Evolutionary conservation across 2,888 invertebrate species (phyloP).

Genomic region (Ophioninae sp.): DNA sequence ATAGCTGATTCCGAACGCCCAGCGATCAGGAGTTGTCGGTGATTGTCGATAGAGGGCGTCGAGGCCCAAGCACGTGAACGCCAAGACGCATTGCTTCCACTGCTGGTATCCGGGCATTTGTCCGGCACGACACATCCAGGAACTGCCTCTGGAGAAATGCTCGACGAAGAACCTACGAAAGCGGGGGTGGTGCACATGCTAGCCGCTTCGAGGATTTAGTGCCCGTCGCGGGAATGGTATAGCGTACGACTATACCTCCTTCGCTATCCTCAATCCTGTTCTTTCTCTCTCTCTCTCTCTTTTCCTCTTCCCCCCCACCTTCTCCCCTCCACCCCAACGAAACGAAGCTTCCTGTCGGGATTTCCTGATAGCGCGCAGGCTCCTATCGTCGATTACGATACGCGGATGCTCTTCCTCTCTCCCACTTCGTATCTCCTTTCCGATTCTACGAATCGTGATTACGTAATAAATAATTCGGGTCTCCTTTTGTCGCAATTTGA

Average conservation of each 20-base stretch:
- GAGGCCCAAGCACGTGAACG: conserved; percentile 61
- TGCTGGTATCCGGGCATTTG: conserved; percentile 81
- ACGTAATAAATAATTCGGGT: conserved; percentile 45
- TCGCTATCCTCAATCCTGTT: neutral
- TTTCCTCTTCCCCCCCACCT: conserved; percentile 26
- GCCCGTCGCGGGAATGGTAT: conserved; percentile 62
- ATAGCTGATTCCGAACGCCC: conserved; percentile 3
- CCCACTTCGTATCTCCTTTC: conserved; percentile 37
- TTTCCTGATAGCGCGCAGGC: conserved; percentile 62
- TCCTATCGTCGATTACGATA: conserved; percentile 64
- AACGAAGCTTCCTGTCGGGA: conserved; percentile 55
- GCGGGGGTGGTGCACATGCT: conserved; percentile 57
- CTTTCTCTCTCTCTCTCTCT: conserved; percentile 21
- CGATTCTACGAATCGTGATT: conserved; percentile 53
- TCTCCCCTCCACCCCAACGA: conserved; percentile 12
- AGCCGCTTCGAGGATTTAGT: conserved; percentile 73
- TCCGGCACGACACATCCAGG: conserved; percentile 79
- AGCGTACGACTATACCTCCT: conserved; percentile 46
- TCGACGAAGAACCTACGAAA: conserved; percentile 55
- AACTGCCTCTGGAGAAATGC: conserved; percentile 70
- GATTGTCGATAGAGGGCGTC: conserved; percentile 16
- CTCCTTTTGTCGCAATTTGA: no score
- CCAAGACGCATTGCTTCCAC: conserved; percentile 80
- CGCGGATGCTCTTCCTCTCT: conserved; percentile 51
- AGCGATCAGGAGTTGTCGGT: conserved; percentile 29